A percentile compares a stretch with the other conserved stretches of the same genome.
These are phyloP conservation scores for Lepisosteus osseus DNA, from an alignment of 2,113 vertebrate genomes.

Conservation along the genomic window DNA sequence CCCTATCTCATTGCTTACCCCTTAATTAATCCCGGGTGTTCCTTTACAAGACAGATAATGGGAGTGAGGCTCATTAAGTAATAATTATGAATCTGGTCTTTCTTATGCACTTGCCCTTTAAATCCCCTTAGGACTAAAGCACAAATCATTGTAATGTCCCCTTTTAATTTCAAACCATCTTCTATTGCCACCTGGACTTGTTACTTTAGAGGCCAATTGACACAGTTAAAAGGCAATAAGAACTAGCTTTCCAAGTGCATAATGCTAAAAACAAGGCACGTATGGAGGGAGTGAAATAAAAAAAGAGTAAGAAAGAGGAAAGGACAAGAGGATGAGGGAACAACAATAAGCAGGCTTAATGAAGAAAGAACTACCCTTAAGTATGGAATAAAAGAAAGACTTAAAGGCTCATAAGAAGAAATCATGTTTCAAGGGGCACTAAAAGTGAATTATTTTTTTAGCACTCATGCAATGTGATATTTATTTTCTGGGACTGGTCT, in stretches of 20 bases:
- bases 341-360: no score
- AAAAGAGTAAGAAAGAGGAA: no score
- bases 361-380: no score
- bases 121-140: neutral
- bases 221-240: neutral
- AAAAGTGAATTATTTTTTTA: no score
- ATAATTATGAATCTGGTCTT: conserved; percentile 23
- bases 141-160: neutral
- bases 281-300: neutral
- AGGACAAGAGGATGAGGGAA: no score
- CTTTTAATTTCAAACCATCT: neutral
- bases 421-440: no score
- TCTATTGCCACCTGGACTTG: neutral
- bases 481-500: no score
- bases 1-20: conserved; percentile 27
- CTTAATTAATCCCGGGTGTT: conserved; percentile 43
- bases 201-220: neutral
- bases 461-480: no score
- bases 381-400: no score
- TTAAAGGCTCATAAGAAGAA: neutral
- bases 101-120: conserved; percentile 24
- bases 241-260: neutral
- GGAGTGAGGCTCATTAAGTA: conserved; percentile 26
- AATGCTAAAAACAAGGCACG: neutral
- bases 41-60: conserved; percentile 25